Evolutionary conservation across 2,797 vertebrate species (phyloP), one percentile per base, ranked within the genome.

Genomic region (Myotis findleyi): DNA sequence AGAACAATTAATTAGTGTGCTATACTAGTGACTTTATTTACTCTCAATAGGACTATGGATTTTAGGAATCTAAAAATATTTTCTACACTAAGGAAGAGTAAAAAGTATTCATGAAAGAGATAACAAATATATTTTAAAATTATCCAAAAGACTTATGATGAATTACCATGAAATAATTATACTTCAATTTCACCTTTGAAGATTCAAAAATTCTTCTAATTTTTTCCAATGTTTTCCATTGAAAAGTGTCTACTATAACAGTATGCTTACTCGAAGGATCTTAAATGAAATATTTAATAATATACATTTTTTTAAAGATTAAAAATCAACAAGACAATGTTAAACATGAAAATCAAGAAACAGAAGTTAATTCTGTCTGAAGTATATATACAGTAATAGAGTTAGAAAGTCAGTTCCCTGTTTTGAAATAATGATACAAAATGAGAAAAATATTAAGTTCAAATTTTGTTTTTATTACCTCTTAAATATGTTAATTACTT

Each of bases 1-100:
- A 0, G 20, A 38, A 85, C 90, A 88, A 27, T 66, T 95, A 96
- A 97, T 97, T 87, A 96, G 87, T 25, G 0, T 95, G 69, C 89
- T 86, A 7, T 0, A 0, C 79, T 77, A 79, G 1, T 1, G 62
- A 87, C 80, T 97, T 95, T 44, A 59, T 96, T 95, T 64, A 75
- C 57, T 85, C 72, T 95, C 94, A 97, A 57, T 83, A 91, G 95
- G 96, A 96, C 0, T 90, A 66, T 38, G 55, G 51, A 53, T 97
- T 97, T 97, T 73, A 95, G 77, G 75, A 87, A 90, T 17, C 77
- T 73, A 94, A 89, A 88, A 55, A 13, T 6, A 75, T 91, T 91
- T 94, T 94, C 86, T 27, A 79, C 47, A 87, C 59, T 92, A 85
- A 12, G 47, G 27, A 5, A 97, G 17, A 38, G 53, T 66, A 89